A percentile compares a stretch with the other conserved stretches of the same genome.
Conservation (phyloP, 1,140 invertebrate species). For the Macrostomum lignano region DNA sequence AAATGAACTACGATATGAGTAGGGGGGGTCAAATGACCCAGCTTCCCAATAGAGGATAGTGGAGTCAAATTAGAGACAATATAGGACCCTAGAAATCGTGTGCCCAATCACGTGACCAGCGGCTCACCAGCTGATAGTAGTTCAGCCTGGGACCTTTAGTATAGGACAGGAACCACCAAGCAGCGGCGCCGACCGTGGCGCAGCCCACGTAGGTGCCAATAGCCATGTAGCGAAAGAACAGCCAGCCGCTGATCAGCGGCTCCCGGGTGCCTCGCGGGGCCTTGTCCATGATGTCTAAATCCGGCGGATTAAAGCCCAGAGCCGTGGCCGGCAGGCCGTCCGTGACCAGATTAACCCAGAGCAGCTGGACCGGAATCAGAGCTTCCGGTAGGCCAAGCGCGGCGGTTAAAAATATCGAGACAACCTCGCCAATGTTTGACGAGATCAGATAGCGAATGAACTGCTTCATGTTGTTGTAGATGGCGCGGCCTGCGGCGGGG, state of each 20-base stretch:
- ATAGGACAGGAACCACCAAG: slow-evolving; percentile 96
- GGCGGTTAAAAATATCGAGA: slow-evolving; percentile 90
- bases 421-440: slow-evolving; percentile 80
- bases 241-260: slow-evolving; percentile 89
- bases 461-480: slow-evolving; percentile 99
- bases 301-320: slow-evolving; percentile 95
- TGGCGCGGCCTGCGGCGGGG: slow-evolving; percentile 82
- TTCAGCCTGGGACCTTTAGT: slow-evolving; percentile 66
- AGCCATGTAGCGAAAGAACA: slow-evolving; percentile 94
- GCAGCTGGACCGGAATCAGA: slow-evolving; percentile 85
- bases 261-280: slow-evolving; percentile 83
- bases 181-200: slow-evolving; percentile 85
- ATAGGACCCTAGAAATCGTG: too few species aligned
- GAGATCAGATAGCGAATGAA: slow-evolving; percentile 99
- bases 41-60: too few species aligned
- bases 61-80: too few species aligned
- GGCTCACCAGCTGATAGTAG: slow-evolving; percentile 72
- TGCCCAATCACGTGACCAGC: too few species aligned
- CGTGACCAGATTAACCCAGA: slow-evolving; percentile 99
- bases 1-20: too few species aligned
- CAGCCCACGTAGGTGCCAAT: slow-evolving; percentile 70
- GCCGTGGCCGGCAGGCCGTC: slow-evolving; percentile 97
- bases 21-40: too few species aligned
- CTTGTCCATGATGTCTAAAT: slow-evolving; percentile 96
- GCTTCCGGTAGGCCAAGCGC: slow-evolving; percentile 95